Evolutionary conservation across 2,888 invertebrate species (phyloP), one percentile per base, ranked within the genome.

Genomic region (Omphaloscelis lunosa): DNA sequence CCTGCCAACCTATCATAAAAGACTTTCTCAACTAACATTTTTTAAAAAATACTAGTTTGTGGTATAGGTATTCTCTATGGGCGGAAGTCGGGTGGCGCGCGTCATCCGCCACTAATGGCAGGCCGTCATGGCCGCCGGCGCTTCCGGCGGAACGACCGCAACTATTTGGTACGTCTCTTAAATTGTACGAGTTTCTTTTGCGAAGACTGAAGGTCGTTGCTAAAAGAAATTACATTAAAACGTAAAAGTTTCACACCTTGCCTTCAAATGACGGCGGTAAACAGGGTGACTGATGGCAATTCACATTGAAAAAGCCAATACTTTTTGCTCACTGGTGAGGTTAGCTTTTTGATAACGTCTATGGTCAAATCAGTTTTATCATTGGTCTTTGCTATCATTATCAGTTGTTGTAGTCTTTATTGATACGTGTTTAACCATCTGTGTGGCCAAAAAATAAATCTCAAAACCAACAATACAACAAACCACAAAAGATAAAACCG

Each of bases 101-200:
- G 84, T 84, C 84, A 84, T 88, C 87, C 88, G 87, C 88, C 82
- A 83, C 90, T 93, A 93, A 93, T 93, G 92, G 92, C 89, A 88
- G 89, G 79, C 88, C 88, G 88, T 91, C 90, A 90, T 89, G 91
- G 90, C 91, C 84, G 89, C 89, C 83, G 76, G 82, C 82, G 48
- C 90, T 90, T 92, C 91, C 92, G 86, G 79, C 72, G 88, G 86
- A 83, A 86, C 87, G 80, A 87, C 86, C 82, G 88, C 85, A 88
- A 91, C 91, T 91, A 91, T 90, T 90, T 91, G 92, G 92, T 91
- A 89, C 89, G 90, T 90, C 88, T 87, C 79, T 80, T 80, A 84
- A 71, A 82, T 79, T 82, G 78, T 80, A 73, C 78, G 77, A 53
- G 62, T 79, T 84, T 82, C 79, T 86, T 88, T 80, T 72, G 75